Evolutionary conservation across 2,113 vertebrate species (phyloP).

Genomic region (Puffinus mauretanicus): DNA sequence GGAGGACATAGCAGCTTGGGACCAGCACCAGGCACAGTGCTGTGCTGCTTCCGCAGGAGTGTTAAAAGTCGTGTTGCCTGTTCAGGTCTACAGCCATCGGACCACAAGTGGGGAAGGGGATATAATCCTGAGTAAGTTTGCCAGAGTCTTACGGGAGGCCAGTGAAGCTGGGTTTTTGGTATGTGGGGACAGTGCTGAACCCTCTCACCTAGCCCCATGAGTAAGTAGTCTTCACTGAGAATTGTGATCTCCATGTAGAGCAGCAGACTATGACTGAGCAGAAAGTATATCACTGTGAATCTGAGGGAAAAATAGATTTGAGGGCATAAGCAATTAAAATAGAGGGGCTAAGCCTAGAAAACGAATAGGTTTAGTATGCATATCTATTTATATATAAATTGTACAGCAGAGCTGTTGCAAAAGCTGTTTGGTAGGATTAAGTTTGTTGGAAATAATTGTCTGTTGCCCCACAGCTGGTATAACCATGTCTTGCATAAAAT

Average conservation of each 20-base stretch:
- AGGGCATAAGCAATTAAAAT: background rate
- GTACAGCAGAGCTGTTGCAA: background rate
- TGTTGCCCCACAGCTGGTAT: background rate
- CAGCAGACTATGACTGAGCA: background rate
- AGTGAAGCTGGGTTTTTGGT: background rate
- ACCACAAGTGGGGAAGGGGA: background rate
- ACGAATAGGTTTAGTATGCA: background rate
- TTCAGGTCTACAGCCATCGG: background rate
- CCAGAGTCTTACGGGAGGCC: background rate
- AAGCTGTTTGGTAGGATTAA: background rate
- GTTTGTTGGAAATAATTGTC: background rate
- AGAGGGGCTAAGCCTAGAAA: background rate
- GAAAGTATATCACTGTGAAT: background rate
- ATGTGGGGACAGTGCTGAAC: background rate
- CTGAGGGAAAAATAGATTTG: background rate
- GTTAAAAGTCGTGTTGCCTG: background rate
- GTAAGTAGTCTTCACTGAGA: background rate
- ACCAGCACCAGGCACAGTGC: background rate
- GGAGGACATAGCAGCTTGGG: background rate
- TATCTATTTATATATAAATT: background rate
- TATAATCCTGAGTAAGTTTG: background rate
- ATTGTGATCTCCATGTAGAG: rapidly evolving
- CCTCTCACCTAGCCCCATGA: background rate
- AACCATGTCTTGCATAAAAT: background rate
- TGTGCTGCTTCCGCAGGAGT: rapidly evolving